Evolutionary conservation across 2,113 vertebrate species (phyloP).

Genomic region (Eclectus roratus): DNA sequence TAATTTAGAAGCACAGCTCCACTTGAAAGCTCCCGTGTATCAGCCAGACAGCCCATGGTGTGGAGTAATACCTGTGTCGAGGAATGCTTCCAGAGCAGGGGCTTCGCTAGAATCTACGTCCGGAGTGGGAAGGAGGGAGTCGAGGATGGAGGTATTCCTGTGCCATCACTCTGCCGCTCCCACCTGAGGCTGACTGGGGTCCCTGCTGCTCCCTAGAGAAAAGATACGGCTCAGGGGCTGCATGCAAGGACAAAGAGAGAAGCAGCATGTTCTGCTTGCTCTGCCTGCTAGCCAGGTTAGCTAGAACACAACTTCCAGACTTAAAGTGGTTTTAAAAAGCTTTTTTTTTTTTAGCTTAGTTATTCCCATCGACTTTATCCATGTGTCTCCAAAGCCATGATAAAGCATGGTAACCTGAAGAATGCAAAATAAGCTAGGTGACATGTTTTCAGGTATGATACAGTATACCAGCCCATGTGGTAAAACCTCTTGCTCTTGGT

Average conservation of each 20-base stretch:
- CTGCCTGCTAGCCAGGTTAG: neutral
- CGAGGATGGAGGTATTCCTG: slow-evolving; percentile 5
- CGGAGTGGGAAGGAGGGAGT: neutral
- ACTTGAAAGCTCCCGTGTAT: neutral
- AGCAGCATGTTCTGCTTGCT: neutral
- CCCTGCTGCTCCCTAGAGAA: slow-evolving; percentile 44
- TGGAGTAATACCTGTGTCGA: neutral
- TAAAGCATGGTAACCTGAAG: neutral
- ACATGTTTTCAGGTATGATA: neutral
- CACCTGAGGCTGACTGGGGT: slow-evolving; percentile 26
- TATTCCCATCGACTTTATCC: neutral
- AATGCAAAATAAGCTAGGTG: neutral
- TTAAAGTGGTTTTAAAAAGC: neutral
- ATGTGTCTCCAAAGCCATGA: neutral
- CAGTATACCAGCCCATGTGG: neutral
- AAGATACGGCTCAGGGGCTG: slow-evolving; percentile 40
- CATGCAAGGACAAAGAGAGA: neutral
- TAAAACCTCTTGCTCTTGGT: neutral
- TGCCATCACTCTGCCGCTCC: slow-evolving; percentile 36
- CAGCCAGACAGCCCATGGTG: neutral
- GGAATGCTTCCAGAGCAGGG: neutral
- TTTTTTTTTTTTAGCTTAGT: neutral
- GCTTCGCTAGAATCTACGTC: slow-evolving; percentile 36
- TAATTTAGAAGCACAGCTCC: neutral
- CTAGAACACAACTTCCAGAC: neutral